Conservation (phyloP, 2,113 vertebrate species). For the Podarcis cretensis region DNA sequence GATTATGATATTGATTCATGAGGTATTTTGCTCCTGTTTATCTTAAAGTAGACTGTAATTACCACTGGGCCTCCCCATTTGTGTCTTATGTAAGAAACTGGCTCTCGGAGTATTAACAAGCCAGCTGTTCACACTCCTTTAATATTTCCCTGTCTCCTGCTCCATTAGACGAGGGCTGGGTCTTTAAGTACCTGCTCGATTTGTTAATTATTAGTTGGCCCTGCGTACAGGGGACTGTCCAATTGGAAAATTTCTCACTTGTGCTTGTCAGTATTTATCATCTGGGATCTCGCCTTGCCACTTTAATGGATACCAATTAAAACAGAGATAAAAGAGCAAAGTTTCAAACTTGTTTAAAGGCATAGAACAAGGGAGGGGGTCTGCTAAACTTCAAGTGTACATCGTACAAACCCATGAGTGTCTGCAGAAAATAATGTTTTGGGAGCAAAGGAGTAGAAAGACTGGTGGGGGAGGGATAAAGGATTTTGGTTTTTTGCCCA, state of each 20-base stretch:
- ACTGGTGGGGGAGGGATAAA: not conserved
- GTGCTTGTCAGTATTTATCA: not conserved
- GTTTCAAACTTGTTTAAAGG: not conserved
- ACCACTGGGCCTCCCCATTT: conserved; percentile 54
- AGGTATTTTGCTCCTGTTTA: conserved; percentile 23
- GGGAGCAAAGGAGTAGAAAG: not conserved
- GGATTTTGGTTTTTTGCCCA: not conserved
- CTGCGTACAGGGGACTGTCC: conserved; percentile 39
- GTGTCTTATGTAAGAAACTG: conserved; percentile 46
- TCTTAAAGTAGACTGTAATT: conserved; percentile 46
- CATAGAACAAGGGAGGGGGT: not conserved
- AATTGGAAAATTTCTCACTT: not conserved
- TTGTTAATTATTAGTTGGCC: conserved; percentile 66
- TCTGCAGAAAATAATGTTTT: not conserved
- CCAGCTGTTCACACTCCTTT: conserved; percentile 64
- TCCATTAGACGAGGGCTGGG: conserved; percentile 49
- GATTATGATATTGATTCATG: not conserved
- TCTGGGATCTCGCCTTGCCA: not conserved
- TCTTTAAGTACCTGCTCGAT: conserved; percentile 47
- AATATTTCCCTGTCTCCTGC: conserved; percentile 62
- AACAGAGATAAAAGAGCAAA: not conserved
- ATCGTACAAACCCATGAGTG: not conserved
- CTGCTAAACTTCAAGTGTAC: not conserved
- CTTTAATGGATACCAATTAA: not conserved
- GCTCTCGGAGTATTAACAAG: conserved; percentile 57